Base-by-base conservation (phyloP, 2,113 vertebrate species). In the Crotophaga sulcirostris region DNA sequence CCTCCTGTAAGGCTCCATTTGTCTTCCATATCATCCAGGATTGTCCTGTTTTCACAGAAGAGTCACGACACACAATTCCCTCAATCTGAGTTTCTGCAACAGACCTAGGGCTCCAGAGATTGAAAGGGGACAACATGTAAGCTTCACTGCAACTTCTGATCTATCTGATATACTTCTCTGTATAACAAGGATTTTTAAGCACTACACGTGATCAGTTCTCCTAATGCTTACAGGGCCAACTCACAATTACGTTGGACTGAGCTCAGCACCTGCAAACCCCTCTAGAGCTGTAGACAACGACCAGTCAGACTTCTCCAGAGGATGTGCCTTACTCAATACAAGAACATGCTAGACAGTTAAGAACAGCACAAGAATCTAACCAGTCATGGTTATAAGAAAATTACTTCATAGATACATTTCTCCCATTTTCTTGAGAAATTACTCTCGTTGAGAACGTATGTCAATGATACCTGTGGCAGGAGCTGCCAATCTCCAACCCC, bases 11-110 rank as follows among this genome's bases (percentile, higher is more conserved):
- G 26, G 29, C 42, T 82, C 12, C 47, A 29, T 84, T 54, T 23
- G 34, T 47, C n/a, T 64, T 19, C 59, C 8, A 2, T 16, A 68
- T 18, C 16, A 75, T 33, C 52, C 4, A 7, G 34, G 26, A 63
- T 52, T 23, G 5, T 40, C n/a, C 17, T 77, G 45, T 31, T 67
- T 81, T 70, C 59, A 81, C 73, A 40, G 12, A 72, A 33, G n/a
- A 52, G 9, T 36, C 42, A 70, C 0, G 2, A 51, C 0, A 4
- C 17, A 42, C 23, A 59, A 63, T 18, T 56, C 28, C 63, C 47
- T 85, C 75, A 58, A 21, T 11, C 0, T 40, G 49, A 83, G 11
- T 38, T 80, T 85, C 59, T 55, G 59, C 67, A 85, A 69, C n/a
- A 88, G 58, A 52, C 10, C 21, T 26, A 42, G 23, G 33, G 63